Evolutionary conservation across 1,140 invertebrate genomes (phyloP).

Genomic region (Hyles euphorbiae): DNA sequence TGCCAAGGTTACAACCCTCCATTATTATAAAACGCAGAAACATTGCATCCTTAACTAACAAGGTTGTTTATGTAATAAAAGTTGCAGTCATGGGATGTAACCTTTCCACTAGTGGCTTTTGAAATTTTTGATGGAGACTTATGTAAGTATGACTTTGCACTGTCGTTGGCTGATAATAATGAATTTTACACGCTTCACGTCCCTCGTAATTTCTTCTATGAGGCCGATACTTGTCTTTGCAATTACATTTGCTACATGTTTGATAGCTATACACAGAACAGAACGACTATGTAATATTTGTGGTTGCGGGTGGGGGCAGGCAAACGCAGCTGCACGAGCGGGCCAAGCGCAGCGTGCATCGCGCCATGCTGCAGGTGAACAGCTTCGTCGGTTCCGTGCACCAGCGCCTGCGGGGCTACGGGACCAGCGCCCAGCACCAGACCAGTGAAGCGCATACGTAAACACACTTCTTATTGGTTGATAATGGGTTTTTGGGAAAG

Average conservation of each 20-base stretch:
- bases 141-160: too few relatives aligned
- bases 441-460: slow-evolving; percentile 46
- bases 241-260: not conserved
- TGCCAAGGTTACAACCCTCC: too few relatives aligned
- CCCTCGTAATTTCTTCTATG: too few relatives aligned
- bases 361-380: slow-evolving; percentile 43
- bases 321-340: slow-evolving; percentile 51
- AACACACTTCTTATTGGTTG: slow-evolving; percentile 5
- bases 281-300: slow-evolving; percentile 11
- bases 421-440: slow-evolving; percentile 11
- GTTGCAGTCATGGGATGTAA: too few relatives aligned
- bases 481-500: too few relatives aligned
- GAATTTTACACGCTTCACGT: too few relatives aligned
- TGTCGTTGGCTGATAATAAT: too few relatives aligned
- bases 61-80: too few relatives aligned
- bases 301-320: slow-evolving; percentile 33
- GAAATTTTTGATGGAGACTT: too few relatives aligned
- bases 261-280: not conserved
- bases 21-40: too few relatives aligned
- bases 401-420: slow-evolving; percentile 41
- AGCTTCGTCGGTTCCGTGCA: slow-evolving; percentile 56
- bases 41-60: too few relatives aligned
- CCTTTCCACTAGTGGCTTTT: too few relatives aligned
- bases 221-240: not conserved
- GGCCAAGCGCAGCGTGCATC: slow-evolving; percentile 32